A percentile compares a stretch with the other conserved stretches of the same genome.
Evolutionary conservation across 2,888 invertebrate genomes (phyloP).

Genomic region (Laspeyria flexula): DNA sequence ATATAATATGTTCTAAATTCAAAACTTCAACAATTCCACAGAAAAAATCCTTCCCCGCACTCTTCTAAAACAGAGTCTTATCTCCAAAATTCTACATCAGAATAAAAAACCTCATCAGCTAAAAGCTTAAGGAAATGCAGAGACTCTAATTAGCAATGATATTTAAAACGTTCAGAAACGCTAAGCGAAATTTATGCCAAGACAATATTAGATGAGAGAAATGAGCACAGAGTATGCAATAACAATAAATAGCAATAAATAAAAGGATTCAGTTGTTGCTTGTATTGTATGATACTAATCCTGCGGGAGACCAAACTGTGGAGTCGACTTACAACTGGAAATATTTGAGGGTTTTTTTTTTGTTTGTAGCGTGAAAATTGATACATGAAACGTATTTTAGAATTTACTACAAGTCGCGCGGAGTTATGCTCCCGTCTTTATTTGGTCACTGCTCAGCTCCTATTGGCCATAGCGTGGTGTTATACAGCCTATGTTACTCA

Average conservation of each 20-base stretch:
- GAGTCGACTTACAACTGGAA: constrained; percentile 21
- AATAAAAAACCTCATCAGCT: constrained; percentile 55
- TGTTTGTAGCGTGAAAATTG: too few relatives aligned
- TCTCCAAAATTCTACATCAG: constrained; percentile 12
- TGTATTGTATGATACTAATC: constrained; percentile 78
- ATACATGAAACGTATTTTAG: too few relatives aligned
- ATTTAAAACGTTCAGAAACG: constrained; percentile 75
- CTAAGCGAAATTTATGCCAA: constrained; percentile 82
- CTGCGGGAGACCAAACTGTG: constrained; percentile 23
- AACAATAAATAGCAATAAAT: constrained; percentile 87
- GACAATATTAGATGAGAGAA: constrained; percentile 84
- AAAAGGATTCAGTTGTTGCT: constrained; percentile 86
- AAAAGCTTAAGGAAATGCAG: constrained; percentile 54
- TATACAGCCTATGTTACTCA: too few relatives aligned
- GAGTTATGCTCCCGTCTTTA: too few relatives aligned
- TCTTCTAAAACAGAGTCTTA: background rate
- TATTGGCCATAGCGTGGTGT: too few relatives aligned
- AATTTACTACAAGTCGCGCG: too few relatives aligned
- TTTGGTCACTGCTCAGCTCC: too few relatives aligned
- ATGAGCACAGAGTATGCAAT: constrained; percentile 83
- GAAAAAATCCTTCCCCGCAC: background rate
- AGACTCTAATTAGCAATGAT: constrained; percentile 75
- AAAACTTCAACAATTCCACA: too few relatives aligned
- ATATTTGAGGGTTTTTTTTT: background rate
- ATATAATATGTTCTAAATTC: too few relatives aligned